Evolutionary conservation across 2,113 vertebrate genomes (phyloP).

Genomic region (Neofelis nebulosa): DNA sequence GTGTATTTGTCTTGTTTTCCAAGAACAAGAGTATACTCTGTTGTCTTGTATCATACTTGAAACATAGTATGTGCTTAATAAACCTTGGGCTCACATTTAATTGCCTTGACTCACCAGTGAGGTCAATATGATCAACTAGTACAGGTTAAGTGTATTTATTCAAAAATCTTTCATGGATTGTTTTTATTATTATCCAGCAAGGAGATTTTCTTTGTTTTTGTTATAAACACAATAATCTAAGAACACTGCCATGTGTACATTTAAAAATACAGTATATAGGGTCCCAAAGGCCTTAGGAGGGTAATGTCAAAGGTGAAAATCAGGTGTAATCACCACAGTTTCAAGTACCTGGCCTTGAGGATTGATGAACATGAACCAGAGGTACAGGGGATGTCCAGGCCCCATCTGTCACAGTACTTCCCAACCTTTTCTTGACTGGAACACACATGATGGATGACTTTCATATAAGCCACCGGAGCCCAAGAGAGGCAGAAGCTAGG

Average conservation of each 20-base stretch:
- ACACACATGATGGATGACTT: neutral
- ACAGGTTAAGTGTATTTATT: neutral
- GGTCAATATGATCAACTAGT: neutral
- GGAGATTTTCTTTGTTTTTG: constrained; percentile 9
- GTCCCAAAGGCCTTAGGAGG: neutral
- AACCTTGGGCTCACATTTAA: neutral
- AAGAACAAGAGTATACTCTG: constrained; percentile 1
- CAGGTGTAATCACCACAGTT: neutral
- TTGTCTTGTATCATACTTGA: neutral
- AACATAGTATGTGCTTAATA: neutral
- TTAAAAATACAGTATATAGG: neutral
- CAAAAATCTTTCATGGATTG: neutral
- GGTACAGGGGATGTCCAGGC: neutral
- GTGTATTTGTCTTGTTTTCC: neutral
- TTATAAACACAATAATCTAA: neutral
- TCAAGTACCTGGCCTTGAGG: neutral
- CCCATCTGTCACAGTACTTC: neutral
- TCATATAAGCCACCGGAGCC: neutral
- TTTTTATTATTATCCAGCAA: neutral
- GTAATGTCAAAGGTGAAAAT: neutral
- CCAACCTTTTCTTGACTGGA: neutral
- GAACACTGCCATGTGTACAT: neutral
- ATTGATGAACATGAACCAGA: neutral
- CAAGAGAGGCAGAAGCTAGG: neutral
- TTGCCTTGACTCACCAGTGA: neutral